phyloP scores from a whole-genome alignment of 1,140 invertebrate species.

The Bombus sylvicola region DNA sequence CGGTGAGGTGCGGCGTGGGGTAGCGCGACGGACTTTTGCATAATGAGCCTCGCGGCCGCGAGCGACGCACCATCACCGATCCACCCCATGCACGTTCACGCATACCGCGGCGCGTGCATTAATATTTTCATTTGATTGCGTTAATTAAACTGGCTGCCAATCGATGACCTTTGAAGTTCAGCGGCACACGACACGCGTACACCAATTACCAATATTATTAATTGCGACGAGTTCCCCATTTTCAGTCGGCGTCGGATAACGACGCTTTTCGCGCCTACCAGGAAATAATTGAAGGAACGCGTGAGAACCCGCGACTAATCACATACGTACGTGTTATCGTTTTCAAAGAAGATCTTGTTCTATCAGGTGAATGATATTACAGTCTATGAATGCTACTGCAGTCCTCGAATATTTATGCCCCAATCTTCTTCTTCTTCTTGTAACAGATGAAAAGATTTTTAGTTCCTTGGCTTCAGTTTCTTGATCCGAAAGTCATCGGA shows the following conservation, averaged over 20 bases:
- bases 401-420: background rate
- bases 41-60: constrained; percentile 72
- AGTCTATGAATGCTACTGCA: too few relatives aligned
- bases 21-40: constrained; percentile 75
- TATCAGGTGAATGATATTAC: too few relatives aligned
- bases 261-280: constrained; percentile 17
- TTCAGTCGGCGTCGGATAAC: constrained; percentile 37
- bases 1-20: background rate
- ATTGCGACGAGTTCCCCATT: constrained; percentile 67
- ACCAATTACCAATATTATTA: constrained; percentile 73
- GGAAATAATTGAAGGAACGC: constrained; percentile 37
- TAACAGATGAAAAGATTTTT: too few relatives aligned
- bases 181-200: constrained; percentile 65
- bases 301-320: background rate
- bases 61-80: constrained; percentile 9
- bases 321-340: background rate
- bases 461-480: background rate
- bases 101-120: constrained; percentile 47
- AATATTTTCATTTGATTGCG: constrained; percentile 80
- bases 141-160: constrained; percentile 76
- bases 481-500: background rate
- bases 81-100: constrained; percentile 41
- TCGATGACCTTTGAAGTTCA: constrained; percentile 78
- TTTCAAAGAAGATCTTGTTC: too few relatives aligned
- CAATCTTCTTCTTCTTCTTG: background rate